These are phyloP conservation scores for Anolis apletophallus DNA, from an alignment of 2,797 vertebrate genomes.

Conservation along the genomic window DNA sequence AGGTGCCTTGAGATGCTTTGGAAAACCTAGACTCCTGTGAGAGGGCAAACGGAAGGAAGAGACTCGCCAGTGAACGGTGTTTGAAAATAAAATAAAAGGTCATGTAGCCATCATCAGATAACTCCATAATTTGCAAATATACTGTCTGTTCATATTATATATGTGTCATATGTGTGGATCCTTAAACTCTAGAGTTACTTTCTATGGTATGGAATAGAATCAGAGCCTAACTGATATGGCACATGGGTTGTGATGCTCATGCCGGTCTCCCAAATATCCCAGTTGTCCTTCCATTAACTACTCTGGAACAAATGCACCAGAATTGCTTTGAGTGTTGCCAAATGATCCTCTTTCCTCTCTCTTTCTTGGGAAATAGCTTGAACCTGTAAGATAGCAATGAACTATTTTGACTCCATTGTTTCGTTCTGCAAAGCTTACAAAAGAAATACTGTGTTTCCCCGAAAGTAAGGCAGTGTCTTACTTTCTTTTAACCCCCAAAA, in stretches of 20 bases:
- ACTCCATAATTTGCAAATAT: not conserved
- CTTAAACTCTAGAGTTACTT: not conserved
- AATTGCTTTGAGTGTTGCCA: not conserved
- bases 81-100: not conserved
- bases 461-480: no score
- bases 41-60: not conserved
- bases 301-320: not conserved
- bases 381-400: not conserved
- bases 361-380: not conserved
- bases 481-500: no score
- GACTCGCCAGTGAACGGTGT: not conserved
- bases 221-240: no score
- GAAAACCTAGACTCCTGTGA: conserved; percentile 7
- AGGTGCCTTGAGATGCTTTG: conserved; percentile 53
- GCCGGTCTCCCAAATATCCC: not conserved
- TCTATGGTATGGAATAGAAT: not conserved
- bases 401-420: not conserved
- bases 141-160: not conserved
- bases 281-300: not conserved
- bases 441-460: no score
- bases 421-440: no score
- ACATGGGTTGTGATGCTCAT: not conserved
- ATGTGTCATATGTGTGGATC: not conserved
- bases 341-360: not conserved
- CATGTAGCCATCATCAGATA: fast-evolving